phyloP scores from a whole-genome alignment of 2,797 vertebrate genomes.

The Hydrocynus forskahlii region DNA sequence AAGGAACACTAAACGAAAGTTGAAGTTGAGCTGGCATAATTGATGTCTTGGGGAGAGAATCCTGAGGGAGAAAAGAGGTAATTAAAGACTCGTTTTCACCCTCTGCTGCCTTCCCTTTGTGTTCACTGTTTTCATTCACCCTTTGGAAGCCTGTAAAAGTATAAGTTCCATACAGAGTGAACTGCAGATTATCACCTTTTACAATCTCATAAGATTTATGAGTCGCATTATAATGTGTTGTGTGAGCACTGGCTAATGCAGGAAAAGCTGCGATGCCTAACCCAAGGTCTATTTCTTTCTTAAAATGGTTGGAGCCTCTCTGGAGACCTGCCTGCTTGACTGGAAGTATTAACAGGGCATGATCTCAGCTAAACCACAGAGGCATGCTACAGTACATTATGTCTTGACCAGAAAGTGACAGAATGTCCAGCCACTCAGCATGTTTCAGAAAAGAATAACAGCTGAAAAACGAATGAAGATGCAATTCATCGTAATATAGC shows the following conservation, averaged over 20 bases:
- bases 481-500: too few relatives aligned
- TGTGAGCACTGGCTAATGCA: conserved; percentile 34
- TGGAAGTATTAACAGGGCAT: conserved; percentile 13
- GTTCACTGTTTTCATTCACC: conserved; percentile 55
- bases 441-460: too few relatives aligned
- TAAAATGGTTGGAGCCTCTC: conserved; percentile 39
- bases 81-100: conserved; percentile 60
- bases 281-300: conserved; percentile 34
- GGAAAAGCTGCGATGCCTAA: conserved; percentile 28
- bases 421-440: background rate
- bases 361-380: background rate
- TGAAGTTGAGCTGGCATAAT: conserved; percentile 49
- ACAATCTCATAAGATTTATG: conserved; percentile 56
- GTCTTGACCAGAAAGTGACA: conserved; percentile 1
- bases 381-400: background rate
- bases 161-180: conserved; percentile 42
- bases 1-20: conserved; percentile 54
- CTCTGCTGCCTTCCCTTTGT: conserved; percentile 43
- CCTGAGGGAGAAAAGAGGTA: conserved; percentile 49
- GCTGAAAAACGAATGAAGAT: too few relatives aligned
- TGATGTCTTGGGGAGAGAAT: conserved; percentile 45
- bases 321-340: conserved; percentile 6
- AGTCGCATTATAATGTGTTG: conserved; percentile 34
- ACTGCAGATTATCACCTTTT: conserved; percentile 48
- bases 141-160: conserved; percentile 47